Percentiles rank a stretch among this genome's conserved stretches.
These are phyloP conservation scores for Sphinx pinastri DNA, from an alignment of 2,888 invertebrate genomes.

Conservation along the genomic window DNA sequence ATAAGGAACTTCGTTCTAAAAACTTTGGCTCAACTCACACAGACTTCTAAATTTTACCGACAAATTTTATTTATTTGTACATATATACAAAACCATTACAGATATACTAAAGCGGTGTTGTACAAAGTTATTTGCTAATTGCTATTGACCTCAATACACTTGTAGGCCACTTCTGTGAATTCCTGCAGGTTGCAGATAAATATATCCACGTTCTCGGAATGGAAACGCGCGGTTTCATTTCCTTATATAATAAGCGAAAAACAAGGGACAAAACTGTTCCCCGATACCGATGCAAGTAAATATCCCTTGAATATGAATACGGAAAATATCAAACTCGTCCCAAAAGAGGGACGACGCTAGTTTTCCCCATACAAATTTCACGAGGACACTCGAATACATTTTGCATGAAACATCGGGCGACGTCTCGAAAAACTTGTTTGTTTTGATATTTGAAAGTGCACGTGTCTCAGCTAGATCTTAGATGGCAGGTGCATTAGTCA, in stretches of 20 bases:
- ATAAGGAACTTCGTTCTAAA: too few relatives aligned
- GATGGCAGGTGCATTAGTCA: slow-evolving; percentile 4
- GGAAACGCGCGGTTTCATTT: neutral
- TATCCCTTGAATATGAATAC: slow-evolving; percentile 43
- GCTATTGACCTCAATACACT: too few relatives aligned
- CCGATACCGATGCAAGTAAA: slow-evolving; percentile 27
- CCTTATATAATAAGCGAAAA: slow-evolving; percentile 40
- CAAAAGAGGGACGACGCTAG: slow-evolving; percentile 43
- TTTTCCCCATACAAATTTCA: slow-evolving; percentile 64
- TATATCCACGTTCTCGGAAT: too few relatives aligned
- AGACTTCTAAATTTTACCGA: too few relatives aligned
- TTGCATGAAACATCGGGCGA: slow-evolving; percentile 67
- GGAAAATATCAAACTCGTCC: slow-evolving; percentile 60
- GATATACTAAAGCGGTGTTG: too few relatives aligned
- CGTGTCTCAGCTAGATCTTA: slow-evolving; percentile 5
- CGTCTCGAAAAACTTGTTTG: slow-evolving; percentile 42
- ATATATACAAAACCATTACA: too few relatives aligned
- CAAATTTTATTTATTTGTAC: too few relatives aligned
- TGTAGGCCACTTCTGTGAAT: too few relatives aligned
- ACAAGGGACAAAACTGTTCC: slow-evolving; percentile 26
- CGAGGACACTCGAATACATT: slow-evolving; percentile 67
- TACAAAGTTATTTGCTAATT: too few relatives aligned
- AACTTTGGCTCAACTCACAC: too few relatives aligned
- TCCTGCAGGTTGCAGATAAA: too few relatives aligned
- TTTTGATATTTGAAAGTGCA: slow-evolving; percentile 48